Percentiles rank a stretch among this genome's conserved stretches.
Evolutionary conservation across 2,113 vertebrate species (phyloP).

Genomic region (Embiotoca jacksoni): DNA sequence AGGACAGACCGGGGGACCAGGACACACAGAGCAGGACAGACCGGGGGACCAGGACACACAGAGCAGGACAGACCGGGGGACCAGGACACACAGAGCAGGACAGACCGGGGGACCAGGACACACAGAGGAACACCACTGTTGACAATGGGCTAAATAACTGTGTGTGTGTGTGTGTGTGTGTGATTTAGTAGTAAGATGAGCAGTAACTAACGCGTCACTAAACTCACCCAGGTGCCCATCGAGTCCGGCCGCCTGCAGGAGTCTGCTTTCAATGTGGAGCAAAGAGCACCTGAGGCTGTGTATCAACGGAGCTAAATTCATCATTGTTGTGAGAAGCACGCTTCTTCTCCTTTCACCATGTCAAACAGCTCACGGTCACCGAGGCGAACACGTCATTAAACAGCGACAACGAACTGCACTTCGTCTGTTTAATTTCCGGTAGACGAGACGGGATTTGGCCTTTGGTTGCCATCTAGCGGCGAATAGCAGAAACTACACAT

Average conservation of each 20-base stretch:
- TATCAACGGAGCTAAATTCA: constrained; percentile 73
- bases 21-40: too few relatives aligned
- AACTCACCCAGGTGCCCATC: constrained; percentile 79
- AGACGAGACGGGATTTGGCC: accelerated
- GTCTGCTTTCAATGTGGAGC: constrained; percentile 73
- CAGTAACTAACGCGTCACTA: background rate
- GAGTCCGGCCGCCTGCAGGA: constrained; percentile 74
- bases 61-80: too few relatives aligned
- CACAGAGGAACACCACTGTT: too few relatives aligned
- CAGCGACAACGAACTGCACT: constrained; percentile 51
- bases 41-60: too few relatives aligned
- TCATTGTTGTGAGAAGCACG: constrained; percentile 32
- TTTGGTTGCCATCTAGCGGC: constrained; percentile 28
- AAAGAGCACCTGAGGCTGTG: constrained; percentile 75
- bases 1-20: too few relatives aligned
- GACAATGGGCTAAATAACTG: too few relatives aligned
- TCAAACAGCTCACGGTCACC: constrained; percentile 67
- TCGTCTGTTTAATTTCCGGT: constrained; percentile 10
- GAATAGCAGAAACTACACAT: background rate
- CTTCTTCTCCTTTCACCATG: background rate
- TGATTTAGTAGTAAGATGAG: background rate
- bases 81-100: too few relatives aligned
- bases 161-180: too few relatives aligned
- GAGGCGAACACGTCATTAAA: constrained; percentile 37
- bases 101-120: too few relatives aligned